phyloP scores from a whole-genome alignment of 2,113 vertebrate species.

The Oryctolagus cuniculus region mOryCun1.1 NC_091432.1:33231001-33231500 shows the following conservation, averaged over 20 bases:
- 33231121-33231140: conserved; percentile 45
- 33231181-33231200: conserved; percentile 27
- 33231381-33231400: conserved; percentile 19
- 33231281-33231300: conserved; percentile 91
- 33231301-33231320: conserved; percentile 93
- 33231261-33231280: conserved; percentile 90
- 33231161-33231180: conserved; percentile 22
- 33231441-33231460: neutral
- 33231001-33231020: conserved; percentile 56
- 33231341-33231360: conserved; percentile 44
- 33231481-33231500: conserved; percentile 42
- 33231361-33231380: conserved; percentile 54
- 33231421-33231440: conserved; percentile 38
- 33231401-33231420: conserved; percentile 56
- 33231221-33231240: conserved; percentile 49
- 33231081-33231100: conserved; percentile 53
- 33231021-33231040: conserved; percentile 47
- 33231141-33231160: neutral
- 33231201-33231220: conserved; percentile 35
- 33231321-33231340: conserved; percentile 35
- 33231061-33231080: neutral
- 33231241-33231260: conserved; percentile 73
- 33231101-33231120: neutral
- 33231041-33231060: neutral
- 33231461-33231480: conserved; percentile 35